Percentiles rank a stretch among this genome's conserved stretches.
Evolutionary conservation across 2,888 invertebrate species (phyloP).

Genomic region (Tipula helvola): DNA sequence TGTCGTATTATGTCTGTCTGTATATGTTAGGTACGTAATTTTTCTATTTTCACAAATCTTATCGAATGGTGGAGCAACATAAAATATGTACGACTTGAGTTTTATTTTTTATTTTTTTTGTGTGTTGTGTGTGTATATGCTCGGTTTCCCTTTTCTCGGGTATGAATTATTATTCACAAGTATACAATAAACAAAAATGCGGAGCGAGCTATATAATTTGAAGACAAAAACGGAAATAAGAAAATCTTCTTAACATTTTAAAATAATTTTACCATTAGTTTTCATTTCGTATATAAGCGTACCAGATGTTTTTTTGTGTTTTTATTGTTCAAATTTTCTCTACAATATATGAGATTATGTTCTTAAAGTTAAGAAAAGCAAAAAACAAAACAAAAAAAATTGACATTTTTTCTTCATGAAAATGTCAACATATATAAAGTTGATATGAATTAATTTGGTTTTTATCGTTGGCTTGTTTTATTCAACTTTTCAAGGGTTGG

Average conservation of each 20-base stretch:
- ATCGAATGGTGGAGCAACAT: not conserved
- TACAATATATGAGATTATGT: not conserved
- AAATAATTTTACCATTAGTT: not conserved
- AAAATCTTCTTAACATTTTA: not conserved
- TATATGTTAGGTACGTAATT: not conserved
- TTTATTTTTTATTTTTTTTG: not conserved
- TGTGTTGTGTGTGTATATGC: not conserved
- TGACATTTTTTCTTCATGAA: not conserved
- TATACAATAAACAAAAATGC: not conserved
- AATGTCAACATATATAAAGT: not conserved
- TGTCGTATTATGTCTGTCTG: not conserved
- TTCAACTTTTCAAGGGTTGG: not conserved
- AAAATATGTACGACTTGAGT: not conserved
- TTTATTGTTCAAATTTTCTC: not conserved
- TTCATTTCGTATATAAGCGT: not conserved
- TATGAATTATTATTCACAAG: not conserved
- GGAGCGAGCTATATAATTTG: too few relatives aligned
- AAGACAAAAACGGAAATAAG: not conserved
- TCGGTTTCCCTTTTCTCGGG: not conserved
- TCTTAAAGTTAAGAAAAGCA: not conserved
- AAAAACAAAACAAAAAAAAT: not conserved
- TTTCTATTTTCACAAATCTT: not conserved
- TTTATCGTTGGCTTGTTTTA: not conserved
- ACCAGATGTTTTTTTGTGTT: not conserved
- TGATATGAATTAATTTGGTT: not conserved